Evolutionary conservation across 1,140 invertebrate species (phyloP), one percentile per base, ranked within the genome.

Genomic region (Lordiphosa mommai): DNA sequence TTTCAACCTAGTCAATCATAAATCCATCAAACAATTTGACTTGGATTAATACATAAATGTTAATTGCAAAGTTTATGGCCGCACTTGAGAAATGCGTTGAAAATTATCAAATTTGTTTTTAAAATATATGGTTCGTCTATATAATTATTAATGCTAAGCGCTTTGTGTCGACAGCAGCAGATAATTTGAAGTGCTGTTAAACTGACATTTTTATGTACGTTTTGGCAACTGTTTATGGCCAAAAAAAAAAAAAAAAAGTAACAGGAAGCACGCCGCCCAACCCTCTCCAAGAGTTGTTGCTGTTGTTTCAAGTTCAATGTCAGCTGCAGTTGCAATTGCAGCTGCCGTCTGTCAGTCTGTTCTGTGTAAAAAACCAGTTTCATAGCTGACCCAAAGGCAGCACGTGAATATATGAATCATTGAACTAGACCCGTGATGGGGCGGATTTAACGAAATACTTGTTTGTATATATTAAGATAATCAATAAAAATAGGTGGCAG

Each of bases 281-380:
- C 40, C 29, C 36, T 38, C 27, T 2, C 6, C 40, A 7, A 30
- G 10, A 53, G 49, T 46, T 14, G 44, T 34, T 47, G 47, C 41
- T 67, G 16, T 44, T 59, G 20, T 43, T 57, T 80, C 76, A 80
- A 82, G 76, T 80, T 80, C 76, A 80, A 80, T 80, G 76, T 80
- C 76, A 80, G 76, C 72, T 56, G 53, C 69, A 63, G 46, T 44
- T 63, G 68, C 53, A 38, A 7, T 27, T 44, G 33, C 52, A 56
- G 32, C 43, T 41, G 43, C 52, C 49, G 37, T n/a, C 55, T 56
- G 57, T 36, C 44, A 50, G 58, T 12, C 48, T 74, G 71, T 67
- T 80, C 71, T 61, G 67, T 59, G 57, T 61, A 17, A 13, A 7
- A 55, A 82, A 80, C 74, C 76, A 65, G 74, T 79, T 80, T 23